These are phyloP conservation scores for Ptilonorhynchus violaceus DNA, from an alignment of 2,113 vertebrate genomes.

Conservation along the genomic window DNA sequence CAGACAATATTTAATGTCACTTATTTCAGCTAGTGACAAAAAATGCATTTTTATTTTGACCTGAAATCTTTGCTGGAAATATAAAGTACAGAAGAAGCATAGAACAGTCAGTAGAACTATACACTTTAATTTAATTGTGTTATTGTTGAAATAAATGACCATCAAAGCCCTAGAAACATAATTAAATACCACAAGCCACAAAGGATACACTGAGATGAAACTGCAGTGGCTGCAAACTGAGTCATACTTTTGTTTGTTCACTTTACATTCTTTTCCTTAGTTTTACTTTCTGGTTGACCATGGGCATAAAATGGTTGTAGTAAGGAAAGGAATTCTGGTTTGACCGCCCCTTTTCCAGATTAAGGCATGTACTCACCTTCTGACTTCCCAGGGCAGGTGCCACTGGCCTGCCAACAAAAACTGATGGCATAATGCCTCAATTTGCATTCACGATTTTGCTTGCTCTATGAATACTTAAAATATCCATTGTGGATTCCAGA, in stretches of 20 bases:
- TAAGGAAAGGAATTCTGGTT: background rate
- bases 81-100: background rate
- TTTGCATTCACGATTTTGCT: background rate
- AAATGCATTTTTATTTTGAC: background rate
- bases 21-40: background rate
- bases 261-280: background rate
- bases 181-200: background rate
- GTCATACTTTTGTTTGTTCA: background rate
- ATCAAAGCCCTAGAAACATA: background rate
- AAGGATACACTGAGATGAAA: background rate
- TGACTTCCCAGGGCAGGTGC: background rate
- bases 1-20: slow-evolving; percentile 10
- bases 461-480: background rate
- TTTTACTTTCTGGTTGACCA: background rate
- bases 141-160: background rate
- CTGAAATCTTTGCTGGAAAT: background rate
- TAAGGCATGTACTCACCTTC: background rate
- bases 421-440: background rate
- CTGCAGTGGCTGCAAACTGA: background rate
- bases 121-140: background rate
- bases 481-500: background rate
- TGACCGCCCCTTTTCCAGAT: background rate
- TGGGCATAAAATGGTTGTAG: background rate
- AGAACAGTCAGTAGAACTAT: background rate
- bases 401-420: background rate